Conservation (phyloP, 2,888 invertebrate species). For the Buathra laborator region DNA sequence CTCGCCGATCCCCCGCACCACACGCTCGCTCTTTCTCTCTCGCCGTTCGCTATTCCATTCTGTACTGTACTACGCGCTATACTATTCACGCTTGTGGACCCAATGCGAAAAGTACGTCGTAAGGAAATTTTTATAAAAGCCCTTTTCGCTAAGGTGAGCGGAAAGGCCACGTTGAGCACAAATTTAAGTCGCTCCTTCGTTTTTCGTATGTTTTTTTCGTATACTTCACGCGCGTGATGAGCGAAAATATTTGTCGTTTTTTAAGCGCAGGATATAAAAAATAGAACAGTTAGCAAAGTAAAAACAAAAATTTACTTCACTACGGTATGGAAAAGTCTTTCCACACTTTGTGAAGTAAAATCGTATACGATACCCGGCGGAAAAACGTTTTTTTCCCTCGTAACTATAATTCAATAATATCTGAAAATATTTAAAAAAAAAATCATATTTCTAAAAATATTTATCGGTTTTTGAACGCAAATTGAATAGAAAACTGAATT, state of each 20-base stretch:
- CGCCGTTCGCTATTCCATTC: slow-evolving; percentile 21
- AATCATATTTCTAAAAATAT: too few species aligned
- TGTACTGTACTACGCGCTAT: slow-evolving; percentile 52
- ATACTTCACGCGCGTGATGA: not conserved
- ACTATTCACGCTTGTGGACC: slow-evolving; percentile 30
- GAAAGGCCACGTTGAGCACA: not conserved
- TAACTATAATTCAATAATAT: too few species aligned
- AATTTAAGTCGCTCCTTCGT: not conserved
- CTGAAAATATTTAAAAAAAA: too few species aligned
- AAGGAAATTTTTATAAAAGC: slow-evolving; percentile 39
- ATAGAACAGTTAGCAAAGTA: too few species aligned
- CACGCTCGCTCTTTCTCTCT: slow-evolving; percentile 23
- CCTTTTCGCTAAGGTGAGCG: not conserved
- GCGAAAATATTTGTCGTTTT: not conserved
- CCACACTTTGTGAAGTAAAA: too few species aligned
- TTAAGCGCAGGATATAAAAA: too few species aligned
- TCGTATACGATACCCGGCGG: too few species aligned
- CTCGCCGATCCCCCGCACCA: slow-evolving; percentile 69
- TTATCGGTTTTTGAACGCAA: too few species aligned
- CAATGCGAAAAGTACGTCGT: slow-evolving; percentile 7
- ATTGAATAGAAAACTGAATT: too few species aligned
- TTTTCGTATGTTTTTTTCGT: not conserved
- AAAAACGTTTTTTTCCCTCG: too few species aligned
- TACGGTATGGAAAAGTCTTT: too few species aligned
- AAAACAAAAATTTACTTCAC: too few species aligned